Base-by-base conservation (phyloP, 2,113 vertebrate genomes). In the Thomomys bottae region DNA sequence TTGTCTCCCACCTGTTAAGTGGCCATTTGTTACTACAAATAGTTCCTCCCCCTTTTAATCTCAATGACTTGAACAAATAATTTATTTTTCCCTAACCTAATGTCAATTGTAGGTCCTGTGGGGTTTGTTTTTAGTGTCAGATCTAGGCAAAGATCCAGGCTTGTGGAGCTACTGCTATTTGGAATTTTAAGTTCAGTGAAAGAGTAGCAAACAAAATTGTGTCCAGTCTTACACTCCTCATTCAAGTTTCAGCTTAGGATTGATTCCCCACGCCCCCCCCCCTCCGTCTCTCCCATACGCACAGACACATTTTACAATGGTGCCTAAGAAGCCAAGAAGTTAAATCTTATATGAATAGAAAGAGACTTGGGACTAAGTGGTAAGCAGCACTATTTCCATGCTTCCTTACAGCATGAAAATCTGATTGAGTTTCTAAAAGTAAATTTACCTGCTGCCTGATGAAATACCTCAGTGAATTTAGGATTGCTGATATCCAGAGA, bases 31-130 rank as follows among this genome's bases (percentile, higher is more conserved):
- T 20, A 4, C 88, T 63, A 77, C 18, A 91, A 89, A 40, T 15
- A 77, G 17, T 6, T 2, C 0, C 1, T 32, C 49, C 73, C 10
- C 9, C 0, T 2, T 2, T 38, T 49, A 12, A 32, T 34, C 36
- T 42, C 30, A 80, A 21, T 45, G 23, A 6, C 54, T 87, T 89
- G 57, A 84, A 45, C 5, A 63, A 57, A 72, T 3, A 8, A 54
- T 91, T 83, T 34, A 84, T 71, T 70, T 1, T 36, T 2, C 6
- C 24, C 12, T 5, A 79, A 23, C 0, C 6, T 42, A 79, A 68
- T 84, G 14, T 17, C 7, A 2, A 32, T 17, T 76, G 1, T 34
- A 23, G 49, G n/a, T 42, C n/a, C 81, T 9, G 14, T 75, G 36
- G 49, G 82, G 12, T 26, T 24, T 63, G 10, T 75, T n/a, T 15